phyloP scores from a whole-genome alignment of 2,113 vertebrate species.

The Ancistrus triradiatus region DNA sequence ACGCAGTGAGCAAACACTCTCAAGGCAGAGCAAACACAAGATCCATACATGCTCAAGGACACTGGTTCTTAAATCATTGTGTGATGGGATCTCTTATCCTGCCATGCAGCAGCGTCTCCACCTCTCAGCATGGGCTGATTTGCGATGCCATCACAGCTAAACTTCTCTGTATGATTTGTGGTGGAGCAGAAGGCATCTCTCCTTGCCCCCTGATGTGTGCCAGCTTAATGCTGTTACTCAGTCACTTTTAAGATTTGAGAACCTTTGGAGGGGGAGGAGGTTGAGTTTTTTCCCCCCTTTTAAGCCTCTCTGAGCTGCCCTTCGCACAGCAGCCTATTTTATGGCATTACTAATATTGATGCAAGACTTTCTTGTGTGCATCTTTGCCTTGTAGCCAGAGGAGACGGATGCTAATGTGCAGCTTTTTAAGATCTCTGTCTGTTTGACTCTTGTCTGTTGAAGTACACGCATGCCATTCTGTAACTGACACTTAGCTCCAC shows the following conservation, averaged over 20 bases:
- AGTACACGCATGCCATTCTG: background rate
- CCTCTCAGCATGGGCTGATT: constrained; percentile 18
- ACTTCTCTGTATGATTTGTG: constrained; percentile 28
- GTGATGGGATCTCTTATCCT: constrained; percentile 40
- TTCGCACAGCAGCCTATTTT: constrained; percentile 13
- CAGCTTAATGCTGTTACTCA: constrained; percentile 27
- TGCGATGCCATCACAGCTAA: constrained; percentile 30
- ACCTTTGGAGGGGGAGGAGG: constrained; percentile 27
- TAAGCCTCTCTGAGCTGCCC: constrained; percentile 18
- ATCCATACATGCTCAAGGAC: constrained; percentile 35
- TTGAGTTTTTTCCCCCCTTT: too few species aligned
- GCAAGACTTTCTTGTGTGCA: constrained; percentile 18
- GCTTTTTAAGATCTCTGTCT: too few species aligned
- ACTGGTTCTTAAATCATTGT: constrained; percentile 30
- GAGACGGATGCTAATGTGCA: constrained; percentile 37
- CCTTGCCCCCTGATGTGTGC: constrained; percentile 30
- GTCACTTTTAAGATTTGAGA: constrained; percentile 22
- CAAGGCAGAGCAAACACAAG: constrained; percentile 34
- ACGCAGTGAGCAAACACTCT: constrained; percentile 40
- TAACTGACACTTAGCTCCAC: constrained; percentile 4
- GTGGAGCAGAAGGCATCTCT: constrained; percentile 22
- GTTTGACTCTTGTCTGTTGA: background rate
- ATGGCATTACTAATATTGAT: constrained; percentile 28
- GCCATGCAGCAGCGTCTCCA: constrained; percentile 7
- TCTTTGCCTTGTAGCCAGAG: constrained; percentile 17